These are phyloP conservation scores for Crotalus tigris DNA, from an alignment of 2,113 vertebrate genomes.

Conservation along the genomic window DNA sequence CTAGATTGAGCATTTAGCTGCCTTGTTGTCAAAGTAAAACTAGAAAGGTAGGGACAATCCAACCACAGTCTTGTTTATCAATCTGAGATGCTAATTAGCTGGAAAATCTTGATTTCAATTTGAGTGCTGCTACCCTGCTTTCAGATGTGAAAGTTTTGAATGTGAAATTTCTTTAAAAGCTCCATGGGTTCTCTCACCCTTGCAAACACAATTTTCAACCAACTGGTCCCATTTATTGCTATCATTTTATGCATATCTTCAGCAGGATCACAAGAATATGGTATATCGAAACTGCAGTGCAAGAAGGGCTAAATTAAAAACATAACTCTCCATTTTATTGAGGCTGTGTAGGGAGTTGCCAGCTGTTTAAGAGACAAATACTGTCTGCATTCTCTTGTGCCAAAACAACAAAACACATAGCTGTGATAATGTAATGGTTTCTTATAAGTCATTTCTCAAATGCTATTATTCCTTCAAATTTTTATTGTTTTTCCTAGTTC, in stretches of 20 bases:
- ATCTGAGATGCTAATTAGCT: neutral
- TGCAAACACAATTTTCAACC: neutral
- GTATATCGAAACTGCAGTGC: constrained; percentile 10
- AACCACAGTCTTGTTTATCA: neutral
- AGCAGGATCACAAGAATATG: constrained; percentile 14
- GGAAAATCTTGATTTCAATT: neutral
- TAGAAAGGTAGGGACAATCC: neutral
- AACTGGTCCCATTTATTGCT: constrained; percentile 15
- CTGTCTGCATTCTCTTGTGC: neutral
- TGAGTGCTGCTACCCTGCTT: neutral
- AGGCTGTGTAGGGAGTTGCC: neutral
- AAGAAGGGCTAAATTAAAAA: constrained; percentile 27
- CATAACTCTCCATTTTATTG: constrained; percentile 33
- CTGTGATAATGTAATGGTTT: constrained; percentile 10
- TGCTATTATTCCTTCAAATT: constrained; percentile 19
- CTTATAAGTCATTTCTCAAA: constrained; percentile 9
- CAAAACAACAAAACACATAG: constrained; percentile 8
- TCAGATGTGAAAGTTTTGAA: neutral
- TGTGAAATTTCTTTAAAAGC: neutral
- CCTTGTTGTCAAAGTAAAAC: neutral
- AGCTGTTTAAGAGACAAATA: constrained; percentile 22
- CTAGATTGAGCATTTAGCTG: neutral
- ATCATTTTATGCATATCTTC: constrained; percentile 19
- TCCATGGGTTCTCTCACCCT: neutral
- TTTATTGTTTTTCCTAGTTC: constrained; percentile 9